Evolutionary conservation across 2,113 vertebrate genomes (phyloP), one percentile per base, ranked within the genome.

Genomic region (Anser brachyrhynchus): DNA sequence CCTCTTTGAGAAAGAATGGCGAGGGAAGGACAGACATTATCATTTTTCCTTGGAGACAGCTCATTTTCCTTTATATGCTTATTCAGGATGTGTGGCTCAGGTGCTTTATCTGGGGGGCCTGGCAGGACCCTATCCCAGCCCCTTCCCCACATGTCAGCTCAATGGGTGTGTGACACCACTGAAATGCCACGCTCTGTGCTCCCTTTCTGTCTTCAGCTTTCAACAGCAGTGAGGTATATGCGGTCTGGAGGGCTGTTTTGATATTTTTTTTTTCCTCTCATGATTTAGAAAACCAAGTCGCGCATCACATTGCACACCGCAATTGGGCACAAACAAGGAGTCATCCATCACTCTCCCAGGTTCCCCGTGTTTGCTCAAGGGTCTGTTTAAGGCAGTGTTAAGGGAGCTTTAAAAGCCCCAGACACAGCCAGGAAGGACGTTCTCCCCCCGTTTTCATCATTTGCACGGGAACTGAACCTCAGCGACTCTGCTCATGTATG

Each of bases 401-500:
- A 80, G 89, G 61, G 52, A 75, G n/a, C 10, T 66, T 89, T 41
- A 54, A 83, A 87, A 92, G 13, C 23, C 20, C 11, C 23, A 87
- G 20, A 35, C 12, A 10, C 8, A 0, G 0, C 9, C 41, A 85
- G n/a, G 28, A 78, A 65, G 29, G 54, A 52, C 12, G 7, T 0
- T 0, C 39, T 79, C 6, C 46, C 26, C 57, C 43, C 55, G 19
- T n/a, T 29, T 49, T 92, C 37, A 19, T 17, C 17, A 35, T 55
- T 70, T 81, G 54, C 70, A n/a, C 22, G 37, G 70, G 57, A 64
- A 16, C 46, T 11, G 49, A 75, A 82, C 49, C 72, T 59, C 41
- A 52, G 22, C 2, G 5, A 7, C 26, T 78, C 66, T 66, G 26
- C 49, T 82, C 11, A 26, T 0, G 0, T n/a, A 1, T 10, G 6